phyloP scores from a whole-genome alignment of 2,888 invertebrate species.

The Acanthococcus lagerstroemiae region DNA sequence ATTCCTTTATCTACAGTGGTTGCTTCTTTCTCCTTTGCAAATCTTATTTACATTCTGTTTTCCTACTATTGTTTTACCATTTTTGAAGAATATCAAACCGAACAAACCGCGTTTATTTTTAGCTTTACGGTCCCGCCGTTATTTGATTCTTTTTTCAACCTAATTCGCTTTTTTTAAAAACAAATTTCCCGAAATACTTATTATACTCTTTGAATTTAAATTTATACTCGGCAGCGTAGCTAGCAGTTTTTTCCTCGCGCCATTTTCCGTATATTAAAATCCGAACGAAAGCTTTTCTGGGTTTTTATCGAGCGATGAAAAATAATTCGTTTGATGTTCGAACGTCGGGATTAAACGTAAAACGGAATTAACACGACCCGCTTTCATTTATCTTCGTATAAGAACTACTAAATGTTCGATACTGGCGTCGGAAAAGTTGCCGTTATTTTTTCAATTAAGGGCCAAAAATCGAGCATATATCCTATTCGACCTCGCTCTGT shows the following conservation, averaged over 20 bases:
- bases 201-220: neutral
- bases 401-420: neutral
- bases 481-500: neutral
- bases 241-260: too few species aligned
- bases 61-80: neutral
- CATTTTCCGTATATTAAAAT: too few species aligned
- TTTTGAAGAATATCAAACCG: neutral
- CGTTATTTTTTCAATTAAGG: constrained; percentile 4
- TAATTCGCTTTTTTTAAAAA: neutral
- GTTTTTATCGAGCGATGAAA: neutral
- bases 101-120: neutral
- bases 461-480: neutral
- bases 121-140: neutral
- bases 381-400: constrained; percentile 1
- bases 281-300: neutral
- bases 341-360: neutral
- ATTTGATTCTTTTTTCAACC: neutral
- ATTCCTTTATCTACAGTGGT: constrained; percentile 3
- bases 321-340: too few species aligned
- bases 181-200: neutral
- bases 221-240: too few species aligned
- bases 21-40: neutral
- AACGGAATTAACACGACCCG: neutral
- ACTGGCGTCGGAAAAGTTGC: neutral
- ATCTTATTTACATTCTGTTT: constrained; percentile 6